phyloP scores from a whole-genome alignment of 2,797 vertebrate species.

The Cetoscarus ocellatus region DNA sequence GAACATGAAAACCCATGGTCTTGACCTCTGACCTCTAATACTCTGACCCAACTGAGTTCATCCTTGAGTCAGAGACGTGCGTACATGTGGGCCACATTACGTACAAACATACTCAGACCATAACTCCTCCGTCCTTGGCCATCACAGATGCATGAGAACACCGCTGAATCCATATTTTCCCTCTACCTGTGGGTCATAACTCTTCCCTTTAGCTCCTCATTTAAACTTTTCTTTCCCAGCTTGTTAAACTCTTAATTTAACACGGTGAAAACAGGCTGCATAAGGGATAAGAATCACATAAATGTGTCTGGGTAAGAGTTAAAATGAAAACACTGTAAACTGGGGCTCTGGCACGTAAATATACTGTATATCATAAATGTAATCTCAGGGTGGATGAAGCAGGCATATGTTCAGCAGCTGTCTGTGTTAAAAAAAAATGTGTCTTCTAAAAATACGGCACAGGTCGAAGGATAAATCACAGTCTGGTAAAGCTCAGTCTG shows the following conservation, averaged over 20 bases:
- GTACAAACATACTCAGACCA: too few species aligned
- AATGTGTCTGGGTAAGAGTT: constrained; percentile 21
- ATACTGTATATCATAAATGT: not conserved
- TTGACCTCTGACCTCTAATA: too few species aligned
- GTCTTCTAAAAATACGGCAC: constrained; percentile 50
- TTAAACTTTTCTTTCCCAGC: constrained; percentile 24
- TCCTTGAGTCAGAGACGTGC: too few species aligned
- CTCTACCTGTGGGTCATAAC: not conserved
- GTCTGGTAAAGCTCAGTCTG: constrained; percentile 4
- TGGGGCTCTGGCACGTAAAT: not conserved
- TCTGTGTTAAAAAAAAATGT: constrained; percentile 32
- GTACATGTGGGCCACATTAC: too few species aligned
- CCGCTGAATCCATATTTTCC: not conserved
- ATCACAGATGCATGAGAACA: not conserved
- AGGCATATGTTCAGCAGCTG: constrained; percentile 56
- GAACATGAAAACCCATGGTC: too few species aligned
- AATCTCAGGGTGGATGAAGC: constrained; percentile 14
- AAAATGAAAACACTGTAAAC: constrained; percentile 23
- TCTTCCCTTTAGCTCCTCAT: not conserved
- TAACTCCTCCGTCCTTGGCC: too few species aligned
- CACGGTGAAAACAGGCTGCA: constrained; percentile 14
- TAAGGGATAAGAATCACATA: constrained; percentile 10
- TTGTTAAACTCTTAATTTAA: constrained; percentile 33
- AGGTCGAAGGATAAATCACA: constrained; percentile 33
- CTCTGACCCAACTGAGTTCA: too few species aligned